Evolutionary conservation across 1,140 invertebrate species (phyloP), one percentile per base, ranked within the genome.

Genomic region (Cydia splendana): DNA sequence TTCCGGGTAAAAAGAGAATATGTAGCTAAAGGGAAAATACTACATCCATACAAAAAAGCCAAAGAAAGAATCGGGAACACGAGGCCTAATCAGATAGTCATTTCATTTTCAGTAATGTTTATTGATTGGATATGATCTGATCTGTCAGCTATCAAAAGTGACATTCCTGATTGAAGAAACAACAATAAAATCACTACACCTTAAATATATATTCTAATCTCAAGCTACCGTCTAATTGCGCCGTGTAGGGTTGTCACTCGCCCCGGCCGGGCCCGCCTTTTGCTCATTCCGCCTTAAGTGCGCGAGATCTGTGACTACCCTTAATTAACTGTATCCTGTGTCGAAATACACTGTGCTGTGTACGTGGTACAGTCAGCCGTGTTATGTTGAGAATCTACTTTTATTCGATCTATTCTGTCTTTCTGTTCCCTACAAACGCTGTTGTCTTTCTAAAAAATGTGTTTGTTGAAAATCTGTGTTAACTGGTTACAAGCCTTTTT

Each of bases 261-360:
- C 15, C 6, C 24, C 13, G 65, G n/a, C 30, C n/a, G 67, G 77
- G 10, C 57, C 73, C 77, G 77, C 77, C 77, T 78, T 78, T 78
- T 78, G 77, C 77, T 78, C 77, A 78, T 78, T 78, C 77, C 77
- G 45, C 12, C 48, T 69, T 78, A 62, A 78, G 77, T 75, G 73
- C 76, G 34, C 65, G 74, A 71, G 75, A 76, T 71, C 65, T 78
- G 77, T 71, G 77, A 78, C 73, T 75, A 71, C 73, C 74, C 77
- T 78, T 78, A 78, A 78, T 78, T 78, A 78, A 78, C 38, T 78
- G 76, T 53, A 71, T 57, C 73, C 24, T 75, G 53, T n/a, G 38
- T 67, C 67, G 67, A 45, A 38, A 71, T 71, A 71, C 67, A 1
- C 24, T n/a, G 67, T 42, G 28, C 57, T 77, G 30, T 48, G 69